Conservation (phyloP, 2,113 vertebrate species). For the Charina bottae region DNA sequence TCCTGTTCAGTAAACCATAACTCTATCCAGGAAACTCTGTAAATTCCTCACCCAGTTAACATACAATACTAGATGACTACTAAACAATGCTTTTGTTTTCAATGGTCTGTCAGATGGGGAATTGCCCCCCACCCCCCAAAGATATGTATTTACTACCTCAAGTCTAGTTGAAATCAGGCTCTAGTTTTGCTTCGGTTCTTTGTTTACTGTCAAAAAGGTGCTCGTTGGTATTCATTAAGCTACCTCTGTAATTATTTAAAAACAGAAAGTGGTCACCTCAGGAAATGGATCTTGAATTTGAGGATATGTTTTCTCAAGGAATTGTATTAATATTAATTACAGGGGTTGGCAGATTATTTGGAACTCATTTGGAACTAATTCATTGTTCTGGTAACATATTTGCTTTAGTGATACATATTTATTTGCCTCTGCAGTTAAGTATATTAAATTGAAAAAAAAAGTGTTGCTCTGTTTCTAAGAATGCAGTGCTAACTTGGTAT, state of each 20-base stretch:
- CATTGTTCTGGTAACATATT: conserved; percentile 2
- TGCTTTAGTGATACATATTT: not conserved
- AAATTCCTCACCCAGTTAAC: not conserved
- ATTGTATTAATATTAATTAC: conserved; percentile 1
- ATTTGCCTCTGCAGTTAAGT: not conserved
- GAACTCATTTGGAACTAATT: conserved; percentile 1
- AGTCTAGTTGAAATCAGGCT: not conserved
- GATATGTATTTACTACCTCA: not conserved
- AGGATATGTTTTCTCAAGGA: not conserved
- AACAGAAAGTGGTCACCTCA: not conserved
- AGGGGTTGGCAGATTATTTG: not conserved
- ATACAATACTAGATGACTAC: not conserved
- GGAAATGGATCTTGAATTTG: not conserved
- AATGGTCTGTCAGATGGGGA: not conserved
- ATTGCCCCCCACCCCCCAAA: not conserved
- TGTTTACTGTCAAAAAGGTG: not conserved
- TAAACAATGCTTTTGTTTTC: not conserved
- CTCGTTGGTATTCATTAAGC: not conserved
- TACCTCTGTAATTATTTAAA: not conserved
- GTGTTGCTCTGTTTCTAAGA: not conserved
- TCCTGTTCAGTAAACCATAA: not conserved
- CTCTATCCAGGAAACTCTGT: not conserved
- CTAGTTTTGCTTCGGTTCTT: not conserved
- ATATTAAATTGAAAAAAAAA: not conserved
- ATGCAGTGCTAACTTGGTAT: not conserved